Conservation (phyloP, 2,113 vertebrate species). For the Trinectes maculatus region DNA sequence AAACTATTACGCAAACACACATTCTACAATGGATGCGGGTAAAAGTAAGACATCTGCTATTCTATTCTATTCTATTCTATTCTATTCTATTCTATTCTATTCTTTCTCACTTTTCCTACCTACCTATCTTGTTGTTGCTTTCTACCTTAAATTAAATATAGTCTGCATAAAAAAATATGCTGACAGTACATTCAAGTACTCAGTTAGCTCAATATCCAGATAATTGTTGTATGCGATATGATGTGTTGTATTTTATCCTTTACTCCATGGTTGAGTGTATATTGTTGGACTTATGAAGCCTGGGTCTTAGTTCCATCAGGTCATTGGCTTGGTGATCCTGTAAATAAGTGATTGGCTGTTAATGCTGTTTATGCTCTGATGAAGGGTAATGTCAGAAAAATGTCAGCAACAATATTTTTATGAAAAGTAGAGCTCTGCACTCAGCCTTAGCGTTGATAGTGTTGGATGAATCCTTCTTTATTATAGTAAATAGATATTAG, state of each 20-base stretch:
- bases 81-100: background rate
- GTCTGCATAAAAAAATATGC: too few species aligned
- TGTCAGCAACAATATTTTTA: too few species aligned
- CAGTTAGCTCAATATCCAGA: too few species aligned
- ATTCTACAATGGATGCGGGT: conserved; percentile 37
- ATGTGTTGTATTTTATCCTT: too few species aligned
- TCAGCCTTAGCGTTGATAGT: background rate
- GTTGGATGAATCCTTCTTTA: background rate
- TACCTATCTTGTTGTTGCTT: too few species aligned
- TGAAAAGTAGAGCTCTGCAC: background rate
- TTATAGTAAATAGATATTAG: background rate
- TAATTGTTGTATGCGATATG: too few species aligned
- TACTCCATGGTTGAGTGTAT: background rate
- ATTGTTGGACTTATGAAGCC: too few species aligned
- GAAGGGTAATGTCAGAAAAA: background rate
- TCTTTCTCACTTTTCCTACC: background rate
- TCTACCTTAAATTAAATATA: too few species aligned
- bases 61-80: background rate
- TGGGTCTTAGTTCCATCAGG: background rate
- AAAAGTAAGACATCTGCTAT: conserved; percentile 57
- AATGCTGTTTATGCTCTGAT: background rate
- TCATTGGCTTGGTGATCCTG: background rate
- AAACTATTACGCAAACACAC: background rate
- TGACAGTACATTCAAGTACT: too few species aligned
- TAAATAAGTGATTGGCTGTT: background rate